Conservation (phyloP, 2,888 invertebrate genomes). For the Dryobota labecula region DNA sequence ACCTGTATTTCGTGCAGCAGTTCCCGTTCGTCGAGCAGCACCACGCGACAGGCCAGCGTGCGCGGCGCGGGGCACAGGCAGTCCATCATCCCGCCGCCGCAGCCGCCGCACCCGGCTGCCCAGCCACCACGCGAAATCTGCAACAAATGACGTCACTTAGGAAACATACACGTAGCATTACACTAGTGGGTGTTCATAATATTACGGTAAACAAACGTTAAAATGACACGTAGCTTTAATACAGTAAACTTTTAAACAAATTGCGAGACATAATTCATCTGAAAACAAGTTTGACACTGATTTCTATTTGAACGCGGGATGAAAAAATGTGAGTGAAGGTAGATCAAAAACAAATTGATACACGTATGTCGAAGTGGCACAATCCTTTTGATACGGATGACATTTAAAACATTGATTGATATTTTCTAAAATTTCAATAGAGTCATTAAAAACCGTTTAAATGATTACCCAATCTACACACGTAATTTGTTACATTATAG, state of each 20-base stretch:
- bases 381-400: conserved; percentile 18
- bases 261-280: conserved; percentile 1
- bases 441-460: conserved; percentile 17
- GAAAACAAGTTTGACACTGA: not conserved
- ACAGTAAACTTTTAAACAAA: not conserved
- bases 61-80: conserved; percentile 91
- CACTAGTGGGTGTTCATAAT: conserved; percentile 6
- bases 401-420: conserved; percentile 22
- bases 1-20: conserved; percentile 97
- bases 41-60: conserved; percentile 94
- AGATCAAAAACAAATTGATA: conserved; percentile 11
- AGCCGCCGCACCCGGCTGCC: conserved; percentile 69
- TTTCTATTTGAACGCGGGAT: not conserved
- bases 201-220: not conserved
- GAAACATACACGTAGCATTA: conserved; percentile 26
- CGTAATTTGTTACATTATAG: conserved; percentile 39
- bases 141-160: conserved; percentile 63
- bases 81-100: conserved; percentile 87
- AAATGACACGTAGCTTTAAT: not conserved
- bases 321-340: conserved; percentile 6
- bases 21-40: conserved; percentile 97
- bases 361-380: not conserved
- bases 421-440: conserved; percentile 20
- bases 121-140: conserved; percentile 62
- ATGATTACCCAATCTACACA: conserved; percentile 34